Evolutionary conservation across 2,797 vertebrate species (phyloP), one percentile per base, ranked within the genome.

Genomic region (Caiman crocodilus): DNA sequence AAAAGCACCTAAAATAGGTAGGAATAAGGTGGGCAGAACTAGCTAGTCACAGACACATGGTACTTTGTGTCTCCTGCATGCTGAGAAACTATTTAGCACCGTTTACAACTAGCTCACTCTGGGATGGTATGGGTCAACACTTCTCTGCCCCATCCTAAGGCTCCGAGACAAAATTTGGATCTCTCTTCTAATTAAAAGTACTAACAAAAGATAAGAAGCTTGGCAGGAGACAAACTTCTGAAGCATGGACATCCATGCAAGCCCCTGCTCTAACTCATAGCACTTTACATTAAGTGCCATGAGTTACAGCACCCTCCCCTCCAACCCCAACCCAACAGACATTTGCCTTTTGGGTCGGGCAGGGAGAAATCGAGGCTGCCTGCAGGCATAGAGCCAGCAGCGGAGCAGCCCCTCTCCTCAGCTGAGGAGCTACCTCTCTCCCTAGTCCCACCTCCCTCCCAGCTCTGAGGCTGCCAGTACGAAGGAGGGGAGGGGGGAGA

Each of bases 171-270:
- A 60, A 87, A 78, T 50, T 16, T 58, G 20, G 84, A 84, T 67
- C 21, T 7, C 0, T 69, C 87, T 94, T 85, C n/a, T 63, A 60
- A 35, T 14, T 56, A 60, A 76, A 69, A 20, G 12, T 30, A 56
- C 58, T 57, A 65, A 25, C 10, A 55, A 89, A 89, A 79, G n/a
- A 76, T 4, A 76, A 5, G 30, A 67, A 91, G 32, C 26, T 86
- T 91, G 79, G 55, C 87, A 95, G 88, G 75, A 95, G 94, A 94
- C 84, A 93, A 89, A 69, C 84, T 95, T 3, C 71, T 90, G 79
- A 25, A 60, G 50, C 84, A 50, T 10, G 10, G 42, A 50, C 42
- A 50, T 2, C 9, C 42, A 50, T 50, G 9, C 42, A 50, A 50
- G 42, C 42, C 42, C 42, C 42, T 50, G 42, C 42, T 50, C 10